These are phyloP conservation scores for Kradibia gibbosae DNA, from an alignment of 1,140 invertebrate genomes.

Conservation along the genomic window DNA sequence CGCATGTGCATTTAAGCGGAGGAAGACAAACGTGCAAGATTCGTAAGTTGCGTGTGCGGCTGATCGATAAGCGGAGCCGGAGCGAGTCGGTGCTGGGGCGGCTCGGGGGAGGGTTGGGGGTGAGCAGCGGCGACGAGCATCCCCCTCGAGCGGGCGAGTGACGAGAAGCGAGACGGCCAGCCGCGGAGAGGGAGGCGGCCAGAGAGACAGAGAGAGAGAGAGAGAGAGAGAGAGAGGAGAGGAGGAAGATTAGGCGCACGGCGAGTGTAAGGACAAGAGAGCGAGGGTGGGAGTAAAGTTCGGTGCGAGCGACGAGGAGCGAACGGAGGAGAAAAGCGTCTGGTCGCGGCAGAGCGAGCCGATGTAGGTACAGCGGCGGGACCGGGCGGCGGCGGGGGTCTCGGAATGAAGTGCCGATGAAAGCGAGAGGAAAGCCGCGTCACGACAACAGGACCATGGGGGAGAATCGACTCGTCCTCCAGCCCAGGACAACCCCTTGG, in stretches of 20 bases:
- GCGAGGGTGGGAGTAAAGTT: not conserved
- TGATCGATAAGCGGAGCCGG: constrained; percentile 42
- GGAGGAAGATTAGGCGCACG: not conserved
- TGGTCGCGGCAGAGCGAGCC: not conserved
- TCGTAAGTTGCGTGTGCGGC: not conserved
- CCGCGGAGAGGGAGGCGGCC: constrained; percentile 24
- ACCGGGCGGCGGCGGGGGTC: not conserved
- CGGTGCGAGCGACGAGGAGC: not conserved
- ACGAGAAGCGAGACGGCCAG: not conserved
- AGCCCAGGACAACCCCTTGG: not conserved
- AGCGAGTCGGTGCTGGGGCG: not conserved
- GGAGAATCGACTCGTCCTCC: constrained; percentile 37
- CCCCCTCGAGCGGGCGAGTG: not conserved
- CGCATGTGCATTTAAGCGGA: not conserved
- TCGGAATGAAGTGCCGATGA: not conserved
- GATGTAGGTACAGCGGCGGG: not conserved
- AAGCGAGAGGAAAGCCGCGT: constrained; percentile 17
- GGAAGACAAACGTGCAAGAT: not conserved
- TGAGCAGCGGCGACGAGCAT: not conserved
- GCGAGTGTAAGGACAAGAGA: not conserved
- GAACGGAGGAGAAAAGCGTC: constrained; percentile 4
- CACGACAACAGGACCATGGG: not conserved
- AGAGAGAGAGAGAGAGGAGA: not conserved
- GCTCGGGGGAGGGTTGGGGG: not conserved
- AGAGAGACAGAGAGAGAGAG: constrained; percentile 14